These are phyloP conservation scores for Caenorhabditis afra DNA, from an alignment of 2,888 invertebrate genomes.

Conservation along the genomic window DNA sequence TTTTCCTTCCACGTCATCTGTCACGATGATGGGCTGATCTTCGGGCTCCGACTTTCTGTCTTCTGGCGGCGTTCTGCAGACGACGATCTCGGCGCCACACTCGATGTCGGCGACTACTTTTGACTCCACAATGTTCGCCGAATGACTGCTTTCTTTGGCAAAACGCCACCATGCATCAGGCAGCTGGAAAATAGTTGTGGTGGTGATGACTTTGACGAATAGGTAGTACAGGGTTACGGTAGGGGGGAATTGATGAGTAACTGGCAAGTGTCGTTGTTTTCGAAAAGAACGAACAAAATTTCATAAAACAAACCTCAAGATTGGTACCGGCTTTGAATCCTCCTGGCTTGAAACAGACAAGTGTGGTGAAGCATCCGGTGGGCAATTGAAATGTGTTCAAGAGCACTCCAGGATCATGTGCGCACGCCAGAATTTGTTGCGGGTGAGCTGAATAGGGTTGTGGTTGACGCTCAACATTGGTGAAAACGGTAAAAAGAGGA, in stretches of 20 bases:
- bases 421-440: conserved; percentile 52
- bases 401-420: conserved; percentile 52
- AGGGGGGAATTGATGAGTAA: no score
- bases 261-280: no score
- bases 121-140: conserved; percentile 51
- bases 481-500: no score
- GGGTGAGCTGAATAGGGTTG: conserved; percentile 50
- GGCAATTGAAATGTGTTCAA: conserved; percentile 59
- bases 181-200: conserved; percentile 35
- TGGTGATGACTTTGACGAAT: conserved; percentile 9
- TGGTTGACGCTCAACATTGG: background rate
- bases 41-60: conserved; percentile 47
- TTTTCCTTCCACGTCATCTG: conserved; percentile 22
- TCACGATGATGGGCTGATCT: background rate
- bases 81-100: conserved; percentile 54
- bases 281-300: no score
- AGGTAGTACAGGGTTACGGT: background rate
- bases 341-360: conserved; percentile 54
- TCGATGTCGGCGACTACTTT: conserved; percentile 49
- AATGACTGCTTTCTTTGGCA: conserved; percentile 49
- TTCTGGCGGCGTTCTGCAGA: conserved; percentile 37
- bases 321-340: conserved; percentile 56
- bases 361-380: conserved; percentile 57
- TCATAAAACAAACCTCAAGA: conserved; percentile 55
- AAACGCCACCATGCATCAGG: conserved; percentile 55